Base-by-base conservation (phyloP, 2,113 vertebrate species). In the Periophthalmodon schlosseri region DNA sequence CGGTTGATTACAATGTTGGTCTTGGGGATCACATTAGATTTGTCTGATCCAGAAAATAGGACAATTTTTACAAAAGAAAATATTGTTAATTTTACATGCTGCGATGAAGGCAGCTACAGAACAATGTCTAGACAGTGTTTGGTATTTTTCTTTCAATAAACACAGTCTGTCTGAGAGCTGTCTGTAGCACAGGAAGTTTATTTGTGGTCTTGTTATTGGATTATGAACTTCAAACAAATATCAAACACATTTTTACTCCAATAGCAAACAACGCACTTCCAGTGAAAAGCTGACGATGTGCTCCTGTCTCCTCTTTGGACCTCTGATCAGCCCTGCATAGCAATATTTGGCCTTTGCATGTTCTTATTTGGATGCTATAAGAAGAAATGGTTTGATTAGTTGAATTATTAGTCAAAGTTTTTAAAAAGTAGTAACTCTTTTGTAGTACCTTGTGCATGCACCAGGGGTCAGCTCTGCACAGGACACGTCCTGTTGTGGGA, bases 221-320 rank as follows among this genome's bases (percentile, higher is more conserved):
- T 85, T 86, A 85, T 83, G 78, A 88, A 87, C 88, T 90, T 91
- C 89, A 93, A 92, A 92, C 90, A 91, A 82, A 77, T 86, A 88
- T 88, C 82, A 92, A 92, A 87, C 84, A 90, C 79, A 68, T 84
- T 83, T 79, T 74, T 52, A 87, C 46, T 82, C 75, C 87, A 92
- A 91, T 20, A 91, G 75, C 90, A 93, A 91, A 93, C 89, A 89
- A 77, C 68, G 70, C 23, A 90, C 85, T 90, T 91, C 90, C 85
- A 90, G 84, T 91, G 73, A 84, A 84, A 86, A 86, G 73, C 81
- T 77, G 87, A 86, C 75, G 9, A 67, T 16, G 72, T 77, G 73
- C 87, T 84, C 83, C 80, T 88, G 86, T 87, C 85, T 83, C 80
- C 77, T 80, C 67, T 78, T 66, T 9, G 15, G 20, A 70, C 57